Evolutionary conservation across 2,888 invertebrate genomes (phyloP), one percentile per base, ranked within the genome.

Genomic region (Lepidonotus clava): DNA sequence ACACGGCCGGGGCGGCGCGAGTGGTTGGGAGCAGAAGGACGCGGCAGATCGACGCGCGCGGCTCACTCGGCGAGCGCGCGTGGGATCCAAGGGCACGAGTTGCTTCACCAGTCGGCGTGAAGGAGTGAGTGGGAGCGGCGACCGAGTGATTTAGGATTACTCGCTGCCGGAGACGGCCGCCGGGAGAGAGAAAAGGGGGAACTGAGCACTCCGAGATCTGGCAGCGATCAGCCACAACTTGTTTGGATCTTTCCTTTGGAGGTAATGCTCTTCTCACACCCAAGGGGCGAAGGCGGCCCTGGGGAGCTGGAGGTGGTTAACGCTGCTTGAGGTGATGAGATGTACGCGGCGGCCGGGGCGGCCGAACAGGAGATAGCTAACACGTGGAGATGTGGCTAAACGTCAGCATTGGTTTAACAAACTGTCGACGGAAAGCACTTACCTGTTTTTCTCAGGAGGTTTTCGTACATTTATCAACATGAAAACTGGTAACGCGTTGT

Each of bases 231-330:
- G 28, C 28, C 28, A 61, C 11, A 61, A 24, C 28, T 61, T 28
- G 24, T 32, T 61, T 61, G 28, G 61, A 61, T 61, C 24, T n/a
- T 61, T 61, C n/a, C 11, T 32, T 24, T 46, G n/a, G 24, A 61
- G 61, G 24, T 61, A 28, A 61, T 61, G 24, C 61, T 28, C 61
- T 61, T 61, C 61, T 28, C 61, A 61, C 61, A 61, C 61, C 24
- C 28, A 61, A n/a, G 61, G 28, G 61, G 61, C 28, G 24, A 61
- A 32, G 24, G 56, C 4, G 2, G 11, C 8, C 46, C 46, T 6
- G 46, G 18, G 61, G 61, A 24, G 11, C 11, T 24, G 61, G 8
- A 32, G 61, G 61, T 11, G 28, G n/a, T 61, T 61, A 61, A 61
- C 61, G 61, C 24, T 61, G 61, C 28, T 61, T 28, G 61, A 61